These are phyloP conservation scores for Rhopalosiphum nymphaeae DNA, from an alignment of 2,888 invertebrate species.

Conservation along the genomic window DNA sequence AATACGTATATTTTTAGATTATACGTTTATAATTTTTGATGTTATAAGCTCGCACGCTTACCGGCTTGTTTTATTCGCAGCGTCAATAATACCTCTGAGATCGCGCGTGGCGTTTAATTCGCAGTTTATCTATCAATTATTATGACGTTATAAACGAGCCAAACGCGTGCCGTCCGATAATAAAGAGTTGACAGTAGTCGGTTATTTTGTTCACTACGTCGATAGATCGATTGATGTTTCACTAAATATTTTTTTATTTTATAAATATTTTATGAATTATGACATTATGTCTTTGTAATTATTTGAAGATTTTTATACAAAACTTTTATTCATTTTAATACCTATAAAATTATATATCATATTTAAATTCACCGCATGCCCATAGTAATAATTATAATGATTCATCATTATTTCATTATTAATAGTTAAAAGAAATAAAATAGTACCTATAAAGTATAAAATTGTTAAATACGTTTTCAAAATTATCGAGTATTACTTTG, in stretches of 20 bases:
- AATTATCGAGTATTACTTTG: neutral
- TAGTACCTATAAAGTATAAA: neutral
- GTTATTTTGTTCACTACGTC: neutral
- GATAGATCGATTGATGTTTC: neutral
- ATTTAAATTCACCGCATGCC: neutral
- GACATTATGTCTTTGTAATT: neutral
- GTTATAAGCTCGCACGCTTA: neutral
- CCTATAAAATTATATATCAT: neutral
- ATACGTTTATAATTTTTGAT: neutral
- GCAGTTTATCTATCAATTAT: neutral
- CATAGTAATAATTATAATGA: neutral
- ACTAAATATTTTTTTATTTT: neutral
- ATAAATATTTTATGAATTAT: neutral
- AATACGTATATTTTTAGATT: neutral
- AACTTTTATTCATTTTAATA: neutral
- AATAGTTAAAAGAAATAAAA: neutral
- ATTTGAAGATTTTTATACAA: neutral
- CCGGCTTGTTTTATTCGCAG: neutral
- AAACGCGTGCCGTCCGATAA: neutral
- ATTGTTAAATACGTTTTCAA: neutral
- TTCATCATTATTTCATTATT: too few species aligned
- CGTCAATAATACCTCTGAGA: neutral
- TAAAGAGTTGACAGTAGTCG: neutral
- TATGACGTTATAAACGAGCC: neutral
- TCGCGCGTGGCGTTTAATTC: neutral